Evolutionary conservation across 1,140 invertebrate genomes (phyloP).

Genomic region (Philotrypesis tridentata): DNA sequence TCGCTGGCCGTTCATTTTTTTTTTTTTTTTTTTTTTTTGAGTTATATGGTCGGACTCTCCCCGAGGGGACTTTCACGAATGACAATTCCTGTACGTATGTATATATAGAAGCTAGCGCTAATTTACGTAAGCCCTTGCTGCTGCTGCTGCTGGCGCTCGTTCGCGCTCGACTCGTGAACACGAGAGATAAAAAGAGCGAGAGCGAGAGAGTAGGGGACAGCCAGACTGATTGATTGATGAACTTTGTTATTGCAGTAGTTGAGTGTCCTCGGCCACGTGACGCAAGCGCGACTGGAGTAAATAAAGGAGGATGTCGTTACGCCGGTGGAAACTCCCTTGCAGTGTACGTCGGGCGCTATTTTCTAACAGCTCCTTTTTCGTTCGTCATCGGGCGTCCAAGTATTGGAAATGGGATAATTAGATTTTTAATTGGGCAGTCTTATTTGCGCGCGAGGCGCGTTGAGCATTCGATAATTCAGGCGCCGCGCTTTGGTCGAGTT

Average conservation of each 20-base stretch:
- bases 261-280: not conserved
- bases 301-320: not conserved
- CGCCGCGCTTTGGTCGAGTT: too few species aligned
- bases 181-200: not conserved
- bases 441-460: too few species aligned
- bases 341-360: not conserved
- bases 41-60: not conserved
- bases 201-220: not conserved
- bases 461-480: too few species aligned
- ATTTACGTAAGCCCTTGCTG: conserved; percentile 4
- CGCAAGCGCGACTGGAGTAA: not conserved
- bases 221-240: conserved; percentile 30
- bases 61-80: conserved; percentile 4
- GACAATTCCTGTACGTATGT: not conserved
- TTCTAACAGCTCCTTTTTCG: not conserved
- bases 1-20: not conserved
- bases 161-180: not conserved
- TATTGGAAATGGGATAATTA: not conserved
- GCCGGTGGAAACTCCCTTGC: not conserved
- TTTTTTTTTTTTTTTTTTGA: too few species aligned
- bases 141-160: not conserved
- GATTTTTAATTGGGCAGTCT: not conserved
- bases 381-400: not conserved
- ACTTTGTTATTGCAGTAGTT: conserved; percentile 13
- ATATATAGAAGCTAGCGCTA: not conserved